Percentiles rank a stretch among this genome's conserved stretches.
These are phyloP conservation scores for Actias luna DNA, from an alignment of 2,888 invertebrate genomes.

Conservation along the genomic window DNA sequence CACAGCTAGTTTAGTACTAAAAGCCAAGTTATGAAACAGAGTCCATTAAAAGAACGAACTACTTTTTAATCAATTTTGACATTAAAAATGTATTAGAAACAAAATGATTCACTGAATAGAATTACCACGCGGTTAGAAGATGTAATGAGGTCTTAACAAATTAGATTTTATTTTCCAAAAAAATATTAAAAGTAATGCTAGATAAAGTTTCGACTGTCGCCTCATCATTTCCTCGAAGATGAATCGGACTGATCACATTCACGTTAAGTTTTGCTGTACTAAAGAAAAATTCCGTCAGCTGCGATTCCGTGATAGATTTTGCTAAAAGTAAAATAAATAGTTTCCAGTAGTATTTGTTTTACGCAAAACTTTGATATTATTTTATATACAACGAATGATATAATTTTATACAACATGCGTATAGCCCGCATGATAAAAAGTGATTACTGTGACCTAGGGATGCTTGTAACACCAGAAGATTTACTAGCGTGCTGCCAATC, in stretches of 20 bases:
- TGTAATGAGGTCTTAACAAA: conserved; percentile 28
- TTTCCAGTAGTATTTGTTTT: conserved; percentile 64
- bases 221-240: conserved; percentile 61
- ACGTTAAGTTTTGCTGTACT: conserved; percentile 56
- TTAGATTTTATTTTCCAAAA: conserved; percentile 41
- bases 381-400: no score
- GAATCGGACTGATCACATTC: conserved; percentile 73
- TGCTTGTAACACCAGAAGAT: no score
- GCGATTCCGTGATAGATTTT: conserved; percentile 67
- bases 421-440: no score
- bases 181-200: conserved; percentile 45
- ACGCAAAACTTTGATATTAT: conserved; percentile 49
- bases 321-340: conserved; percentile 64
- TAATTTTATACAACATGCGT: no score
- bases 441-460: no score
- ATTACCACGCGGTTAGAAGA: neutral
- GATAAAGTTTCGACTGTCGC: conserved; percentile 54
- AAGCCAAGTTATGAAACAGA: no score
- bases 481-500: no score
- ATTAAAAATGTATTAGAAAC: neutral
- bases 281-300: conserved; percentile 59
- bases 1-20: no score
- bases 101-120: neutral
- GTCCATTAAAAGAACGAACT: neutral
- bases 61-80: neutral